phyloP scores from a whole-genome alignment of 2,113 vertebrate species.

The Podocnemis expansa region DNA sequence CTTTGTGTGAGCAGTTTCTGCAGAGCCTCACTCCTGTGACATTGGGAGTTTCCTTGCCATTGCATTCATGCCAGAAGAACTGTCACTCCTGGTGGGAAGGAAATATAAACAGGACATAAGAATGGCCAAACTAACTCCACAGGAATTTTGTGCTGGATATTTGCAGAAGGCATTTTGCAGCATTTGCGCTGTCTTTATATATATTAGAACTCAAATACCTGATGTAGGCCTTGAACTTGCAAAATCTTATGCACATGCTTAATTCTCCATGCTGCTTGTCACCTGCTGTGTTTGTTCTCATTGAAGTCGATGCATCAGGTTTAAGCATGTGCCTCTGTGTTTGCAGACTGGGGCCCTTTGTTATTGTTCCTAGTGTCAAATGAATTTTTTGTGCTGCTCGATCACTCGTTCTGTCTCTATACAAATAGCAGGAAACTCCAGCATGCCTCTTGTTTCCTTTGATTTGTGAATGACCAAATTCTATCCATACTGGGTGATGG shows the following conservation, averaged over 20 bases:
- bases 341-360: background rate
- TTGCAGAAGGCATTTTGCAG: background rate
- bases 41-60: background rate
- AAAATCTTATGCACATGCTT: background rate
- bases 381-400: background rate
- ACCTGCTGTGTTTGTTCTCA: background rate
- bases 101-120: background rate
- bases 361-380: background rate
- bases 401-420: background rate
- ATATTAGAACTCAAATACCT: background rate
- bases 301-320: background rate
- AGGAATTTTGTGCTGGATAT: background rate
- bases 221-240: accelerated
- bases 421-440: background rate
- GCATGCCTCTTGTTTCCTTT: background rate
- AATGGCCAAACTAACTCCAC: background rate
- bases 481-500: background rate
- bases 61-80: background rate
- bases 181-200: background rate
- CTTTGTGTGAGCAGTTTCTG: background rate
- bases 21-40: background rate
- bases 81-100: background rate
- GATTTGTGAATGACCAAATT: background rate
- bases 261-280: background rate
- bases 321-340: background rate